Evolutionary conservation across 2,888 invertebrate species (phyloP).

Genomic region (Gasteruption jaculator): DNA sequence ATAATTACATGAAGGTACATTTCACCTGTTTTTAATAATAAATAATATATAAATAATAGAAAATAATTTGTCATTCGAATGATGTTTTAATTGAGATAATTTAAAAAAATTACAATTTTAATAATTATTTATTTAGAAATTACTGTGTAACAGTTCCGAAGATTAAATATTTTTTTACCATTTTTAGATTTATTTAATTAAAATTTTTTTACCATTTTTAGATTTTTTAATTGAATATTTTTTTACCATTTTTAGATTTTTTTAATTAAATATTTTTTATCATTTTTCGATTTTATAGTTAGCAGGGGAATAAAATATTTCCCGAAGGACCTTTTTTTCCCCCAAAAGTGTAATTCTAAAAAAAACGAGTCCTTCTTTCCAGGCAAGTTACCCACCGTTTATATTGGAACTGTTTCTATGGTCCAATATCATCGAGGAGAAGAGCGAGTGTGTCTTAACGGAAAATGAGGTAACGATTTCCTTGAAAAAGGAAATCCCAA

Average conservation of each 20-base stretch:
- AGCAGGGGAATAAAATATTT: conserved; percentile 5
- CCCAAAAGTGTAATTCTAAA: conserved; percentile 2
- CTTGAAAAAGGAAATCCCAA: conserved; percentile 59
- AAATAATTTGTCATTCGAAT: too few species aligned
- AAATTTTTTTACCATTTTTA: too few species aligned
- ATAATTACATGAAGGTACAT: conserved; percentile 67
- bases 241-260: conserved; percentile 1
- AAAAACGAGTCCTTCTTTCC: conserved; percentile 11
- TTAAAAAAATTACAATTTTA: too few species aligned
- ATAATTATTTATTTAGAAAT: too few species aligned
- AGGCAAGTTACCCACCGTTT: conserved; percentile 68
- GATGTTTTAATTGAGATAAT: too few species aligned
- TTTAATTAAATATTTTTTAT: not conserved
- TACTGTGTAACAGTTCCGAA: too few species aligned
- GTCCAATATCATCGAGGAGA: conserved; percentile 58
- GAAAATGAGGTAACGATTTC: conserved; percentile 63
- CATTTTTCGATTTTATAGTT: not conserved
- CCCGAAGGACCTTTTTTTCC: conserved; percentile 2
- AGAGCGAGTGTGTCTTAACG: conserved; percentile 64
- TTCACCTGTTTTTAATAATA: too few species aligned
- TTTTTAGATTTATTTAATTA: conserved; percentile 1
- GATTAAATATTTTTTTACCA: not conserved
- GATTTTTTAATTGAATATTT: conserved; percentile 6
- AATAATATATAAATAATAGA: too few species aligned
- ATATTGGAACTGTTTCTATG: conserved; percentile 72